Percentiles rank a stretch among this genome's conserved stretches.
Evolutionary conservation across 2,797 vertebrate genomes (phyloP).

Genomic region (Pempheris klunzingeri): DNA sequence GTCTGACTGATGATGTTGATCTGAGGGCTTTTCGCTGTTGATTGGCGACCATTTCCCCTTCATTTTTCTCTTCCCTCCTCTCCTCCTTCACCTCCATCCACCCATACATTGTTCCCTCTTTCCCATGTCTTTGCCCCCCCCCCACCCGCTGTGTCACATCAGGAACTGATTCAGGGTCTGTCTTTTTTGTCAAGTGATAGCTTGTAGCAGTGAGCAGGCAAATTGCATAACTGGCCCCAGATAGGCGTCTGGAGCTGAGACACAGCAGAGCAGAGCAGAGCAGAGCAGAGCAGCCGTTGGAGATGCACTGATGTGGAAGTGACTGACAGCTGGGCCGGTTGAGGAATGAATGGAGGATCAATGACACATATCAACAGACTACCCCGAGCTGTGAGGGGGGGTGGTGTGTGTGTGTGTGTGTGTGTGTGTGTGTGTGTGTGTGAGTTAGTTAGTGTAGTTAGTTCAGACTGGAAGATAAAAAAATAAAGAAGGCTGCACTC

Average conservation of each 20-base stretch:
- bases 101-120: no score
- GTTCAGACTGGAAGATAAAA: background rate
- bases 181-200: background rate
- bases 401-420: background rate
- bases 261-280: no score
- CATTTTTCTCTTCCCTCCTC: background rate
- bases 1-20: conserved; percentile 25
- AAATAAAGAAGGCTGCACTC: background rate
- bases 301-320: conserved; percentile 68
- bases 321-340: conserved; percentile 69
- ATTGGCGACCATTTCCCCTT: background rate
- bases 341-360: conserved; percentile 73
- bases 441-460: background rate
- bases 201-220: conserved; percentile 11
- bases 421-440: background rate
- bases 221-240: conserved; percentile 33
- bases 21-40: background rate
- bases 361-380: conserved; percentile 75
- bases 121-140: background rate
- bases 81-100: no score
- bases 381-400: conserved; percentile 9
- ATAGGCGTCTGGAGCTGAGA: conserved; percentile 19
- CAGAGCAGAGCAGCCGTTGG: conserved; percentile 64
- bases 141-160: background rate
- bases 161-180: conserved; percentile 41